Conservation (phyloP, 1,140 invertebrate genomes). For the Onthophagus taurus region DNA sequence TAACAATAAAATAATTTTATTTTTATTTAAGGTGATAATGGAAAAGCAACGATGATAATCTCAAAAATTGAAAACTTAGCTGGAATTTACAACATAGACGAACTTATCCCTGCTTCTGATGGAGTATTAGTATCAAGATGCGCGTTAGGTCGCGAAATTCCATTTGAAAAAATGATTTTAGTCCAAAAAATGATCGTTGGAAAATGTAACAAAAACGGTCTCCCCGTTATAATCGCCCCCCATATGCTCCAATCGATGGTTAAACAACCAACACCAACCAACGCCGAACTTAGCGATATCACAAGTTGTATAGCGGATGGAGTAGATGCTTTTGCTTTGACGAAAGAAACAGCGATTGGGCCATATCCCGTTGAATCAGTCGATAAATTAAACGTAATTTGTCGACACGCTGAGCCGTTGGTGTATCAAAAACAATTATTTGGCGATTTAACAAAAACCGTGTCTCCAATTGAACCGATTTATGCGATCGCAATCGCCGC, state of each 20-base stretch:
- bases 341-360: slow-evolving; percentile 65
- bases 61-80: slow-evolving; percentile 70
- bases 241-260: slow-evolving; percentile 17
- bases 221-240: slow-evolving; percentile 33
- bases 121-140: slow-evolving; percentile 68
- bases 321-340: slow-evolving; percentile 62
- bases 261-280: slow-evolving; percentile 46
- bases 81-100: slow-evolving; percentile 63
- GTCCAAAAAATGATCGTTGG: slow-evolving; percentile 79
- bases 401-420: slow-evolving; percentile 75
- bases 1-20: neutral
- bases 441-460: slow-evolving; percentile 50
- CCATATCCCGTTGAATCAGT: slow-evolving; percentile 57
- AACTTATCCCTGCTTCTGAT: slow-evolving; percentile 59
- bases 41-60: slow-evolving; percentile 63
- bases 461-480: slow-evolving; percentile 27
- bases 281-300: slow-evolving; percentile 61
- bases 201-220: slow-evolving; percentile 44
- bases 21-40: slow-evolving; percentile 46
- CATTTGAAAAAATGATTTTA: slow-evolving; percentile 75
- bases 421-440: slow-evolving; percentile 69
- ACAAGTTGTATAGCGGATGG: slow-evolving; percentile 67
- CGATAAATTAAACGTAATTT: slow-evolving; percentile 56
- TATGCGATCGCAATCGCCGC: slow-evolving; percentile 74
- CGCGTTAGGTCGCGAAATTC: slow-evolving; percentile 68